Evolutionary conservation across 2,797 vertebrate species (phyloP), one percentile per base, ranked within the genome.

Genomic region (Naso thynnoides): DNA sequence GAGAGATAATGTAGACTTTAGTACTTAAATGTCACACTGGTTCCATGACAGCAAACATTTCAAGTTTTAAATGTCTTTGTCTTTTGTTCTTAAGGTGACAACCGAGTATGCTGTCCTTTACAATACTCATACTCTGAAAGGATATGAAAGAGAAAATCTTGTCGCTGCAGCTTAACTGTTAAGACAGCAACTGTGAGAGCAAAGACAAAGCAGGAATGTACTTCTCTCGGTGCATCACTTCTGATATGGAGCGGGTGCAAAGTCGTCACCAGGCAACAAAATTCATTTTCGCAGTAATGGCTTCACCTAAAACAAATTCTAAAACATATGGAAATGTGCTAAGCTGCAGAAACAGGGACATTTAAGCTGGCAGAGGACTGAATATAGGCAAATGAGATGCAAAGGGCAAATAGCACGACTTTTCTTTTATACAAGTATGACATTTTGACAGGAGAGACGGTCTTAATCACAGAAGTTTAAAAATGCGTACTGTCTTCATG

Each of bases 1-100:
- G 85, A 86, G 85, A 86, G 75, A 85, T 92, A 86, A 93, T 89
- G 84, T 81, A 81, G 73, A 83, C 86, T 91, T 91, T 74, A 89
- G 84, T 79, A 68, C 81, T 86, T 87, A 85, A 85, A 88, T 86
- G 81, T 84, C 88, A 83, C 81, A 76, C 77, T 33, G 77, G 71
- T 67, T 82, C 64, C 73, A 75, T 86, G 88, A 91, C 88, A 88
- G 90, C 79, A 21, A 70, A 65, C 70, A 72, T 76, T 81, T 77
- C 70, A 79, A 70, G 68, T 76, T 84, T 81, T 86, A 75, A 92
- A 63, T 81, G 82, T 75, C 90, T 89, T 86, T 54, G 76, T 85
- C 77, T 85, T 83, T 53, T 70, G 53, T 78, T 86, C 75, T 81
- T 69, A 74, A 89, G 87, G 88, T 92, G 83, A 91, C 88, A 90